Evolutionary conservation across 1,140 invertebrate genomes (phyloP), one percentile per base, ranked within the genome.

Genomic region (Ostrea denselamellosa): DNA sequence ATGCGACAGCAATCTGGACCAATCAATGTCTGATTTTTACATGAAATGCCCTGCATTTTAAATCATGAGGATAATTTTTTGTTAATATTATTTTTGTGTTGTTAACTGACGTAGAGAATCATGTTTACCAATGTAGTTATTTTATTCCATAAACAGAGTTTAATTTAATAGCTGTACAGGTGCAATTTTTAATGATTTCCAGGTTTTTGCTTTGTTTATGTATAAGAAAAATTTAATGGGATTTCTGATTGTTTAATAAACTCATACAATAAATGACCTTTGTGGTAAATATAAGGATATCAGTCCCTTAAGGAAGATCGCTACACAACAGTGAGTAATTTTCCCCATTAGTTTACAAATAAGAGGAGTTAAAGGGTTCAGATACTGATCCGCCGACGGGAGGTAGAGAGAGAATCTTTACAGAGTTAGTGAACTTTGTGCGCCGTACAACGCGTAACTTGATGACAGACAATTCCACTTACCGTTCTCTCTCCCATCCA

Each of bases 211-310:
- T 14, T 77, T 77, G 68, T 77, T 71, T 77, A 77, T 34, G 68
- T 77, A 77, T 14, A 71, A 77, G 28, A 28, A 4, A 34, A 25
- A 28, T 77, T 25, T 77, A 77, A 77, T 77, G 28, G 68, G 22
- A 77, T 77, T 77, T 77, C 22, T 77, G 68, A 77, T 77, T 77
- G 68, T 77, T 77, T 77, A 77, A 77, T 77, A 14, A 34, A 77
- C 25, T 34, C 25, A 28, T 77, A 77, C 68, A 77, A 77, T 77
- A 77, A 77, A 77, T 34, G 68, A 77, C 68, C 25, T 12, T 25
- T 14, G 28, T 77, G 2, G 28, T 28, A 34, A 62, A 19, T 62
- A 14, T 58, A 19, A 62, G 2, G n/a, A n/a, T 17, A 17, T 62
- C 19, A 19, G n/a, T 62, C 56, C n/a, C 17, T 19, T 44, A 5